Conservation (phyloP, 2,113 vertebrate species). For the Lophochroa leadbeateri region DNA sequence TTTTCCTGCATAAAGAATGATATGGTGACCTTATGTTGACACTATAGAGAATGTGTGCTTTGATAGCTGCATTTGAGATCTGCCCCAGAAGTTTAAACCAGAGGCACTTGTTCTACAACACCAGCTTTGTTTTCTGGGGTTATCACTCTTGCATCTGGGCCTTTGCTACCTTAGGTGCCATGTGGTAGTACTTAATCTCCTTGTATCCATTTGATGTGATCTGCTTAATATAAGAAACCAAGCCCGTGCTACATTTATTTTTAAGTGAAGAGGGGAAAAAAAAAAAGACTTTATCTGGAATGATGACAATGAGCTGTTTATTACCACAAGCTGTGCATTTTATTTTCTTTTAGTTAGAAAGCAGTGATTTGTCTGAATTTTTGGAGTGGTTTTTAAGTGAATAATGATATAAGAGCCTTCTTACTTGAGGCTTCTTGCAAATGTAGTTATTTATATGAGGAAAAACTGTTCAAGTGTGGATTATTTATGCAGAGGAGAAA, state of each 20-base stretch:
- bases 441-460: conserved; percentile 50
- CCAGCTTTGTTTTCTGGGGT: neutral
- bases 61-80: neutral
- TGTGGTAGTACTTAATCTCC: neutral
- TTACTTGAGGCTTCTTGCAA: conserved; percentile 48
- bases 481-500: conserved; percentile 42
- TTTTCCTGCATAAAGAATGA: neutral
- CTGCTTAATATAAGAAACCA: neutral
- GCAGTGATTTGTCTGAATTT: conserved; percentile 52
- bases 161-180: neutral
- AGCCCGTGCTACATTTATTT: neutral
- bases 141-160: neutral
- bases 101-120: neutral
- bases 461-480: conserved; percentile 1
- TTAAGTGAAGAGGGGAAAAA: neutral
- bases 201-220: neutral
- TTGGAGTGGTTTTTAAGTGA: conserved; percentile 59
- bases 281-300: neutral
- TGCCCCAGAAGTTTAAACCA: neutral
- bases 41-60: neutral
- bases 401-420: conserved; percentile 46
- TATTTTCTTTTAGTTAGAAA: conserved; percentile 54
- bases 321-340: conserved; percentile 43
- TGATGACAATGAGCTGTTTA: conserved; percentile 45
- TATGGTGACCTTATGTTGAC: neutral